Conservation (phyloP, 2,797 vertebrate genomes). For the Eulemur rubriventer region DNA sequence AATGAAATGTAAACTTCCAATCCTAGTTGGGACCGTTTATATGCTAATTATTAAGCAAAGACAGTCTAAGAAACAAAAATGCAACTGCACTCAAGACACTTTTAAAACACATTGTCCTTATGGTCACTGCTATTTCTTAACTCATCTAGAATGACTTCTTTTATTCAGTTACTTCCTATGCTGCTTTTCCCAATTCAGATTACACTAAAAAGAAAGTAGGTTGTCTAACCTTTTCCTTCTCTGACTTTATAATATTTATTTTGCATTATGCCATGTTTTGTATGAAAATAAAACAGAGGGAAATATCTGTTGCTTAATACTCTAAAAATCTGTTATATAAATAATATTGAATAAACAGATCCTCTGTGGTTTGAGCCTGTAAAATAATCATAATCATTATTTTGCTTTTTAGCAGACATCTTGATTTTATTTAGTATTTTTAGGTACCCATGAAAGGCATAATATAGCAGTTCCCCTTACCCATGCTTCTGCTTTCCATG, state of each 20-base stretch:
- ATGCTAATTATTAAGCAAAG: slow-evolving; percentile 64
- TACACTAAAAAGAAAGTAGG: not conserved
- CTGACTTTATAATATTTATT: not conserved
- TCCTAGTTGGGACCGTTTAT: slow-evolving; percentile 59
- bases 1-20: slow-evolving; percentile 54
- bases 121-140: not conserved
- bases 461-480: not conserved
- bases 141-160: not conserved
- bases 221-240: not conserved
- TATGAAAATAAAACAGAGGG: not conserved
- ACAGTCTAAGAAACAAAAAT: slow-evolving; percentile 53
- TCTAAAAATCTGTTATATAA: not conserved
- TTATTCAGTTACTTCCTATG: not conserved
- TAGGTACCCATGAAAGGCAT: not conserved
- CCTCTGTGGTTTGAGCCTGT: not conserved
- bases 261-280: not conserved
- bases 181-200: not conserved
- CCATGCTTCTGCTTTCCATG: not conserved
- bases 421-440: not conserved
- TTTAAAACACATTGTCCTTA: slow-evolving; percentile 45
- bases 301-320: not conserved
- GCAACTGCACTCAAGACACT: not conserved
- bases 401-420: not conserved
- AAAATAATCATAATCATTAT: not conserved
- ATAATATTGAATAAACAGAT: not conserved